These are phyloP conservation scores for Drosophila virilis DNA, from an alignment of 1,140 invertebrate genomes.

Conservation along the genomic window DNA sequence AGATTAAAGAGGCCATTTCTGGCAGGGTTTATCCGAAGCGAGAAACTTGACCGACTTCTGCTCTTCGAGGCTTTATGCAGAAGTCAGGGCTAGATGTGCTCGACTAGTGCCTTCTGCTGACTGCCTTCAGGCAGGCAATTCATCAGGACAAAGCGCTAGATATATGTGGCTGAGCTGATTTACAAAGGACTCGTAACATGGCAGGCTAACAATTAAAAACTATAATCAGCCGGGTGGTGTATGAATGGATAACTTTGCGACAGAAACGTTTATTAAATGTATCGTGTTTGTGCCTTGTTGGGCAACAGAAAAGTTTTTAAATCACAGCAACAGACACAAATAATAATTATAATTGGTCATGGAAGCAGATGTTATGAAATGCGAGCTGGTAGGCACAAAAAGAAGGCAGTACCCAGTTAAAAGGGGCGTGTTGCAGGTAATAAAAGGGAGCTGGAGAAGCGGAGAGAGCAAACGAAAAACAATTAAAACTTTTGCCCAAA, in stretches of 20 bases:
- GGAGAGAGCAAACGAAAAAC: constrained; percentile 60
- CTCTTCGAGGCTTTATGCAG: no score
- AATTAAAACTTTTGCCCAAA: constrained; percentile 74
- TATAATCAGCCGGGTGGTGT: neutral
- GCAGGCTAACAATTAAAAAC: no score
- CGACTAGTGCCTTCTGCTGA: no score
- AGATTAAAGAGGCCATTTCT: no score
- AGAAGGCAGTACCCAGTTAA: constrained; percentile 1
- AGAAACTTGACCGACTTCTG: no score
- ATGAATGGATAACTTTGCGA: constrained; percentile 15
- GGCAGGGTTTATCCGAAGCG: no score
- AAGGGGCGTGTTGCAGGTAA: neutral
- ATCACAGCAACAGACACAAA: neutral
- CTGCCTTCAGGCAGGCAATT: no score
- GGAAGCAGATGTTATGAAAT: neutral
- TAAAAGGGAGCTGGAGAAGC: neutral
- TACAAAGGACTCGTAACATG: no score
- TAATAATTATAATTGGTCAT: constrained; percentile 4
- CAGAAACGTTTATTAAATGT: constrained; percentile 21
- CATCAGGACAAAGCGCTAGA: no score
- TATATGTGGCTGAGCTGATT: no score
- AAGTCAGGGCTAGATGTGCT: no score
- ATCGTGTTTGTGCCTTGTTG: constrained; percentile 6
- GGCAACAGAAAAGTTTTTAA: neutral
- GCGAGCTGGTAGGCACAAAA: neutral